Conservation (phyloP, 2,113 vertebrate genomes). For the Dryoscopus gambensis region DNA sequence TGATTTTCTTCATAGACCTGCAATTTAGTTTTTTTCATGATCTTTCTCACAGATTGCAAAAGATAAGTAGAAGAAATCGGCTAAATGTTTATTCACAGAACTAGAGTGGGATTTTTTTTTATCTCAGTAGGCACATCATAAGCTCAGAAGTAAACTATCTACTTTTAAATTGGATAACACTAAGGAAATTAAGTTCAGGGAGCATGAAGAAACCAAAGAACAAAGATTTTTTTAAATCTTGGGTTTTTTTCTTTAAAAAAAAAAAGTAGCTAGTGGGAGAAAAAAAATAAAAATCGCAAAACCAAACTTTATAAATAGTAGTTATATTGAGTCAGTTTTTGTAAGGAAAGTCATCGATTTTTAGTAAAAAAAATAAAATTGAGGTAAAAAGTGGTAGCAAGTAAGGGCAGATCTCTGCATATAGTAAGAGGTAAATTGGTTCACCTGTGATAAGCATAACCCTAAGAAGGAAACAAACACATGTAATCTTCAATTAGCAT, state of each 20-base stretch:
- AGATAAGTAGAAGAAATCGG: not conserved
- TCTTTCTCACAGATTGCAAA: not conserved
- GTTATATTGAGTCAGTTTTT: not conserved
- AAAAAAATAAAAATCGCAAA: not conserved
- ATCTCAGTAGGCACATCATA: not conserved
- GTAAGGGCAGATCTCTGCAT: not conserved
- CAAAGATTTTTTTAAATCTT: not conserved
- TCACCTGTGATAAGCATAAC: not conserved
- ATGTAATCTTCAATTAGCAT: not conserved
- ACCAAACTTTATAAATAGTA: not conserved
- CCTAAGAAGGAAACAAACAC: not conserved
- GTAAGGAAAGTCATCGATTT: not conserved
- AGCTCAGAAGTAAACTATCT: not conserved
- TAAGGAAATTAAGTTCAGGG: not conserved
- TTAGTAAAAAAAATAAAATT: not conserved
- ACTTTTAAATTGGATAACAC: not conserved
- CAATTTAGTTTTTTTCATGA: not conserved
- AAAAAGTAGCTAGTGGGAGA: not conserved
- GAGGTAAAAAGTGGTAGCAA: not conserved
- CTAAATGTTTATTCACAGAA: slow-evolving; percentile 15
- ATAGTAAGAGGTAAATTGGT: not conserved
- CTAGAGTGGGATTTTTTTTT: slow-evolving; percentile 19
- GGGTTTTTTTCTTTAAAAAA: not conserved
- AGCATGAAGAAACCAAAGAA: not conserved
- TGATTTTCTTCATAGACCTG: not conserved